Evolutionary conservation across 2,797 vertebrate species (phyloP), one percentile per base, ranked within the genome.

Genomic region (Poecilia velifera): DNA sequence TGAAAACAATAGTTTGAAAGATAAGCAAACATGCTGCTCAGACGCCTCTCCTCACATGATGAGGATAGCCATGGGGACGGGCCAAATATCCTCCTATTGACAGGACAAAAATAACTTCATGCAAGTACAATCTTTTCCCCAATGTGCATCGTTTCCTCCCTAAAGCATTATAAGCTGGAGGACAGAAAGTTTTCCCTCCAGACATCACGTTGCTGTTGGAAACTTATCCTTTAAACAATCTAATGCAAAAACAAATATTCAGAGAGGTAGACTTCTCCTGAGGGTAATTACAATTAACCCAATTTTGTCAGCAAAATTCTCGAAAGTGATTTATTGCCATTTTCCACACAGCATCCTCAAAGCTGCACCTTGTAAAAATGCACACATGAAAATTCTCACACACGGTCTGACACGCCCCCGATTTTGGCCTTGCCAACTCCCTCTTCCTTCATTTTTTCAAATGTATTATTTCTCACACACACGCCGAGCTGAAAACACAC

Each of bases 51-150:
- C 55, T 72, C 45, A 47, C 55, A 76, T 39, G 70, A 87, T 46
- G 39, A 55, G 82, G 82, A 90, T 9, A 81, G 78, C 76, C 18
- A n/a, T 45, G 49, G 76, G 39, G 82, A 79, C 13, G 87, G 88
- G 81, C 79, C 84, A 92, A 92, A 94, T 94, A 93, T 94, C 91
- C 92, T 94, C 88, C 93, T 76, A 91, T 93, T 93, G 91, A 94
- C 78, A 43, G 53, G 82, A 82, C 79, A 3, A 82, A 88, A 92
- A 92, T 91, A 91, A 82, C 77, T 78, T 72, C 82, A 73, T 78
- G 43, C 64, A 73, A 80, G 72, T 71, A 34, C 68, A 76, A 79
- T 79, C 68, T 74, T 83, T 82, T 86, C 80, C 55, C 13, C 28
- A 13, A 13, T 31, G 36, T 34, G 47, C 43, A 70, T 85, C 46